phyloP scores from a whole-genome alignment of 2,888 invertebrate species.

The Patella depressa region DNA sequence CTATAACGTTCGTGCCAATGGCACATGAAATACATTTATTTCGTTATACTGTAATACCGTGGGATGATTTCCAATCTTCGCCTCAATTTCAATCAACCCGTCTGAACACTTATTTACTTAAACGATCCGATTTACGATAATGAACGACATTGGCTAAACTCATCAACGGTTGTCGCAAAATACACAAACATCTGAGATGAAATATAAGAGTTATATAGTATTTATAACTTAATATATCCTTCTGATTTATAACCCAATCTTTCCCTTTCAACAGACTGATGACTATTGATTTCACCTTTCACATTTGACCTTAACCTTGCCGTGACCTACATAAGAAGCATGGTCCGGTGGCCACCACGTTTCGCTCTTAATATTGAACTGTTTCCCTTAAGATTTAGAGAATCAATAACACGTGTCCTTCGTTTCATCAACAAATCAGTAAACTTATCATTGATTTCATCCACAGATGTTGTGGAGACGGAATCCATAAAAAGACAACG shows the following conservation, averaged over 20 bases:
- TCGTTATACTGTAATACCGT: not conserved
- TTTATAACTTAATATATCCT: slow-evolving; percentile 7
- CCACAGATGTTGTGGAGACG: no score
- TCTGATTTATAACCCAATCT: not conserved
- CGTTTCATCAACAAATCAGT: no score
- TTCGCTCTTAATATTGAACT: no score
- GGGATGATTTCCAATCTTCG: not conserved
- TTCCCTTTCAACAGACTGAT: not conserved
- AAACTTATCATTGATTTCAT: no score
- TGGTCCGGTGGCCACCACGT: no score
- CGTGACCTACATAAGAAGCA: no score
- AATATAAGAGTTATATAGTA: slow-evolving; percentile 10
- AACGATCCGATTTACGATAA: slow-evolving; percentile 12
- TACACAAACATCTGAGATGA: not conserved
- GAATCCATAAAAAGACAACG: no score
- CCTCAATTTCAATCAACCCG: slow-evolving; percentile 4
- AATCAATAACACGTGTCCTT: no score
- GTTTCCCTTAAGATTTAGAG: no score
- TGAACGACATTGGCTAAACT: slow-evolving; percentile 5
- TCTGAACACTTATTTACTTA: slow-evolving; percentile 9
- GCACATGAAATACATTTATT: slow-evolving; percentile 7
- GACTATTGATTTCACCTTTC: not conserved
- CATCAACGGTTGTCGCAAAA: slow-evolving; percentile 9
- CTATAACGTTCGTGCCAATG: not conserved
- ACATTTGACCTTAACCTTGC: not conserved